phyloP scores from a whole-genome alignment of 2,888 invertebrate species.

The Zaprionus lineosus region DNA sequence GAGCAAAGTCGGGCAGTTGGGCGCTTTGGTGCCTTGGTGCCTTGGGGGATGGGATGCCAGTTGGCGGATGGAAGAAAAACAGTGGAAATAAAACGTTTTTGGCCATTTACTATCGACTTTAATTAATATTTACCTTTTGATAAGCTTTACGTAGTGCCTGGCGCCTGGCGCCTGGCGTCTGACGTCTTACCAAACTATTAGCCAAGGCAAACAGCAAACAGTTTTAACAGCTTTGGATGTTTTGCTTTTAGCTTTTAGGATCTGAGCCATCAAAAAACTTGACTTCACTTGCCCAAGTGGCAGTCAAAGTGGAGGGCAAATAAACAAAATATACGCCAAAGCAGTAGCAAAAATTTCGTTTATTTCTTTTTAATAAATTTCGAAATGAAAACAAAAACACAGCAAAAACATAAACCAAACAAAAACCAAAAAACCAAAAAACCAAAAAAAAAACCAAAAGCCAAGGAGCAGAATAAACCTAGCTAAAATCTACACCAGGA shows the following conservation, averaged over 20 bases:
- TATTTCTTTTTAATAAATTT: slow-evolving; percentile 62
- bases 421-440: slow-evolving; percentile 9
- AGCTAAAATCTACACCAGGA: slow-evolving; percentile 76
- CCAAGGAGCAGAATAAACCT: slow-evolving; percentile 60
- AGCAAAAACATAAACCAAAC: slow-evolving; percentile 21
- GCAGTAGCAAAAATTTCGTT: slow-evolving; percentile 50
- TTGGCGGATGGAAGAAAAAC: slow-evolving; percentile 31
- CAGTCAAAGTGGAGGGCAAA: slow-evolving; percentile 67
- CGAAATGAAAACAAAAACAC: slow-evolving; percentile 24
- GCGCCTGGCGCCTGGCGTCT: not conserved
- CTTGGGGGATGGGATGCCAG: not conserved
- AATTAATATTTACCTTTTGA: slow-evolving; percentile 74
- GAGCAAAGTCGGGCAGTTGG: not conserved
- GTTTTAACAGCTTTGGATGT: slow-evolving; percentile 73
- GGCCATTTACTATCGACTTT: slow-evolving; percentile 79
- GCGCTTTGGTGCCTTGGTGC: not conserved
- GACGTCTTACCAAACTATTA: slow-evolving; percentile 65
- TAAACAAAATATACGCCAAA: slow-evolving; percentile 68
- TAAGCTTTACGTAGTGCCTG: slow-evolving; percentile 30
- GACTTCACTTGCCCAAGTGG: slow-evolving; percentile 34
- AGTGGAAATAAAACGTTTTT: slow-evolving; percentile 63
- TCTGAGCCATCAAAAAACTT: slow-evolving; percentile 52
- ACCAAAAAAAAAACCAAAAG: slow-evolving; percentile 15
- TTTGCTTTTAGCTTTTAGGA: slow-evolving; percentile 68
- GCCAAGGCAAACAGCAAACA: slow-evolving; percentile 73